A percentile compares a stretch with the other conserved stretches of the same genome.
Conservation (phyloP, 2,797 vertebrate genomes). For the Poeciliopsis presidionis region DNA sequence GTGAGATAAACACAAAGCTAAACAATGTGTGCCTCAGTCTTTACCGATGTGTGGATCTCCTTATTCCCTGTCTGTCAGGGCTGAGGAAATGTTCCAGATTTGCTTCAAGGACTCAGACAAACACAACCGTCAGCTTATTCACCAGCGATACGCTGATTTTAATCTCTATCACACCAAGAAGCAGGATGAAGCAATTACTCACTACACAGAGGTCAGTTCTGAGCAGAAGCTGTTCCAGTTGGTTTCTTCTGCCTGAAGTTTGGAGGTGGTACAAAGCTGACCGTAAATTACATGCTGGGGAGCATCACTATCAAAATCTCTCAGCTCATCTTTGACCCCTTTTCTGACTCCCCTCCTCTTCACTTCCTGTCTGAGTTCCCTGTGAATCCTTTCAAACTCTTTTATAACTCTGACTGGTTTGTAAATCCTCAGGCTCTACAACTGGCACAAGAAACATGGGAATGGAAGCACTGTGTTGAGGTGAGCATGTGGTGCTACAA, state of each 20-base stretch:
- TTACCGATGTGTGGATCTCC: neutral
- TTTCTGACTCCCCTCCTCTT: neutral
- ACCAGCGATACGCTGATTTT: conserved; percentile 16
- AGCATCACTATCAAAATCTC: neutral
- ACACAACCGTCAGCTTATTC: rapidly evolving
- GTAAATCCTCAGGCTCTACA: neutral
- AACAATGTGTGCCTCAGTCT: neutral
- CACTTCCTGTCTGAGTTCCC: neutral
- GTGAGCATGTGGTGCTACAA: neutral
- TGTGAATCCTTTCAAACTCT: neutral
- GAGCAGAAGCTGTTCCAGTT: neutral
- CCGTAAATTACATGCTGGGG: neutral
- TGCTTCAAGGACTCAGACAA: neutral
- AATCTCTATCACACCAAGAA: neutral
- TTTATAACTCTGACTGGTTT: neutral
- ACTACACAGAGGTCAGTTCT: conserved; percentile 18
- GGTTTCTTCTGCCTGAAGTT: neutral
- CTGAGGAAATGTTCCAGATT: neutral
- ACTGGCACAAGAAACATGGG: neutral
- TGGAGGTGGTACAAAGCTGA: neutral
- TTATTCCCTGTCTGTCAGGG: neutral
- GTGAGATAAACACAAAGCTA: neutral
- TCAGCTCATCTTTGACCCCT: neutral
- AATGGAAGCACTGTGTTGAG: neutral
- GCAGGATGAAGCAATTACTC: neutral